Evolutionary conservation across 2,113 vertebrate species (phyloP).

Genomic region (Pimephales promelas): DNA sequence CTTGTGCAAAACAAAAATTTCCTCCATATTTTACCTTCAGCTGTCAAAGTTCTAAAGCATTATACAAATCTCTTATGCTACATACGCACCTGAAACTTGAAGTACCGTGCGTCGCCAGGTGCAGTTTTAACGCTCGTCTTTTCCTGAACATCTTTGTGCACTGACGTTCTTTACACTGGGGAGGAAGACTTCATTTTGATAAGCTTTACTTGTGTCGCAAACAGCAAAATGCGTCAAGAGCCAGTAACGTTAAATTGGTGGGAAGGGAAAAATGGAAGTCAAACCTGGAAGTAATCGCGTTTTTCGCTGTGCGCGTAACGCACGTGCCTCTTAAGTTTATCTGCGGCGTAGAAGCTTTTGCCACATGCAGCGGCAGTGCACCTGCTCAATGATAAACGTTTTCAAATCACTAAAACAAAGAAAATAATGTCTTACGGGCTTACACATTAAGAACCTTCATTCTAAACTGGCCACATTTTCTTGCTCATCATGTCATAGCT

Average conservation of each 20-base stretch:
- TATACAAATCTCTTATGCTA: not conserved
- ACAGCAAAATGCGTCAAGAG: not conserved
- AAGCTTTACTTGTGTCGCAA: not conserved
- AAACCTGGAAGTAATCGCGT: constrained; percentile 72
- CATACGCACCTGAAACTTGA: constrained; percentile 67
- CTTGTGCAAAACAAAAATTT: no score
- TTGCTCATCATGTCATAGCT: no score
- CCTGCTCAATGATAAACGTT: constrained; percentile 54
- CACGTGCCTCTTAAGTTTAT: constrained; percentile 68
- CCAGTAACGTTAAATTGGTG: not conserved
- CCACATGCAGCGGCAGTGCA: constrained; percentile 65
- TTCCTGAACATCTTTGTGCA: constrained; percentile 75
- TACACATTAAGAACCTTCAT: no score
- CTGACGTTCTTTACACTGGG: constrained; percentile 67
- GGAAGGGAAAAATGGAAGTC: constrained; percentile 29
- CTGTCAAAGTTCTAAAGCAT: not conserved
- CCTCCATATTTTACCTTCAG: not conserved
- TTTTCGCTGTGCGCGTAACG: constrained; percentile 64
- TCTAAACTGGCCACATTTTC: not conserved
- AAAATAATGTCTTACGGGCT: no score
- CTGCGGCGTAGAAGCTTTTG: constrained; percentile 54
- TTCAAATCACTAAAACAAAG: not conserved
- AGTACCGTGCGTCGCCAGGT: constrained; percentile 64
- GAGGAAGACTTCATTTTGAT: not conserved
- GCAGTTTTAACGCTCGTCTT: constrained; percentile 67